Percentiles rank a stretch among this genome's conserved stretches.
phyloP scores from a whole-genome alignment of 2,888 invertebrate genomes.

The Hipparchia sbordonii region DNA sequence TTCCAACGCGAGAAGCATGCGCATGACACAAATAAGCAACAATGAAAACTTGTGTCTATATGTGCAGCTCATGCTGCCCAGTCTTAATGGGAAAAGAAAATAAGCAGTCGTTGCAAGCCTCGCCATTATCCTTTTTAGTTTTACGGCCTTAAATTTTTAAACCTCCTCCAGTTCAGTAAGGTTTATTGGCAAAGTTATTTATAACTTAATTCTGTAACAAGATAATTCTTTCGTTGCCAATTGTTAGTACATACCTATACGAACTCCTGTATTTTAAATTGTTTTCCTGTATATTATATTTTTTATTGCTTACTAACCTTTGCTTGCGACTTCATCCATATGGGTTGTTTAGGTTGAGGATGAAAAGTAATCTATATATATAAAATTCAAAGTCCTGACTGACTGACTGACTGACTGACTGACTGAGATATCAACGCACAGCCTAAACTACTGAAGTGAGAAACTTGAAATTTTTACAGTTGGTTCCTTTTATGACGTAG shows the following conservation, averaged over 20 bases:
- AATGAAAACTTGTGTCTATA: slow-evolving; percentile 61
- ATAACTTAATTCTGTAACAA: slow-evolving; percentile 42
- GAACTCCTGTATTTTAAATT: slow-evolving; percentile 12
- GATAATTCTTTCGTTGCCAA: slow-evolving; percentile 14
- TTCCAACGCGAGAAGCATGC: slow-evolving; percentile 41
- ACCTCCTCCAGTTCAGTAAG: slow-evolving; percentile 38
- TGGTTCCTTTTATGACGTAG: no score
- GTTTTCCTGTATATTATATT: not conserved
- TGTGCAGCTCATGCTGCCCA: slow-evolving; percentile 56
- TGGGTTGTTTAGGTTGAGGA: not conserved
- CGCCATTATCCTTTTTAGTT: slow-evolving; percentile 55
- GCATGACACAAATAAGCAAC: slow-evolving; percentile 62
- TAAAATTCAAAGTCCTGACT: no score
- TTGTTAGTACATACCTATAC: not conserved
- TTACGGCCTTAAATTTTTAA: slow-evolving; percentile 55
- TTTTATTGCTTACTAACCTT: slow-evolving; percentile 5
- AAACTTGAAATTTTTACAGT: no score
- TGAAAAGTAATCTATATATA: no score
- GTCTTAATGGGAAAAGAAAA: slow-evolving; percentile 66
- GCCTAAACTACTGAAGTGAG: no score
- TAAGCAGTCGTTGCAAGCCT: slow-evolving; percentile 64
- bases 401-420: no score
- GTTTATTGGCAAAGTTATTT: slow-evolving; percentile 46
- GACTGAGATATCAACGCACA: no score
- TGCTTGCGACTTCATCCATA: not conserved